A percentile compares a stretch with the other conserved stretches of the same genome.
Evolutionary conservation across 2,888 invertebrate genomes (phyloP).

Genomic region (Alloplasta piceator): DNA sequence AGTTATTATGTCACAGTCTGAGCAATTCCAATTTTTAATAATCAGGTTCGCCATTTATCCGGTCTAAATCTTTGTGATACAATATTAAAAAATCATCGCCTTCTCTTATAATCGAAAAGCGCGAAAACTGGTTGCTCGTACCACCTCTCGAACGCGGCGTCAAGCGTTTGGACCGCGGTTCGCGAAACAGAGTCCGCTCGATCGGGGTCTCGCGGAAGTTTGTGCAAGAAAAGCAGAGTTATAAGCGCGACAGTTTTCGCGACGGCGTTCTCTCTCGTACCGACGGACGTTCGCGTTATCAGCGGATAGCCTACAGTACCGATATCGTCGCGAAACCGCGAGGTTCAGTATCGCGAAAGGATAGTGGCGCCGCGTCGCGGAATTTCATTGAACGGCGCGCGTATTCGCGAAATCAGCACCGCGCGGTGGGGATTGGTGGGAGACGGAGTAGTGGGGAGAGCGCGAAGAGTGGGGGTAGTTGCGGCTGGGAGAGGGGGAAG

Average conservation of each 20-base stretch:
- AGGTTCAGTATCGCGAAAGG: slow-evolving; percentile 74
- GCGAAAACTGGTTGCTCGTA: slow-evolving; percentile 25
- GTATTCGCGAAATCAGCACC: background rate
- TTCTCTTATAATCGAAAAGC: no score
- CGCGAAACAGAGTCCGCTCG: slow-evolving; percentile 27
- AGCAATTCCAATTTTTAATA: no score
- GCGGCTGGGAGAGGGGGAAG: slow-evolving; percentile 10
- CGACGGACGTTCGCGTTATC: slow-evolving; percentile 62
- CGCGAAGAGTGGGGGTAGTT: slow-evolving; percentile 19
- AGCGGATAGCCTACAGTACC: slow-evolving; percentile 75
- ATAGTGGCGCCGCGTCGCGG: slow-evolving; percentile 79
- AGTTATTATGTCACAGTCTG: no score
- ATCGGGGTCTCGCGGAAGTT: slow-evolving; percentile 10
- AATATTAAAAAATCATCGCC: no score
- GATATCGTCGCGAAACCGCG: slow-evolving; percentile 69
- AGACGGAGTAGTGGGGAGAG: slow-evolving; percentile 1
- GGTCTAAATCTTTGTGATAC: no score
- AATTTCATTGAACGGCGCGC: slow-evolving; percentile 54
- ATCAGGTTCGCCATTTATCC: no score
- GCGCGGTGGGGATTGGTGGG: background rate
- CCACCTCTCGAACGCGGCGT: slow-evolving; percentile 61
- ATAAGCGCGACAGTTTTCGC: slow-evolving; percentile 39
- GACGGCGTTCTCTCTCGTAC: slow-evolving; percentile 51
- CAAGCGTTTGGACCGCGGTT: slow-evolving; percentile 54
- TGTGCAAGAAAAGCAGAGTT: slow-evolving; percentile 10